Percentiles rank a stretch among this genome's conserved stretches.
These are phyloP conservation scores for Pristionchus arcanus DNA, from an alignment of 2,888 invertebrate genomes.

Conservation along the genomic window DNA sequence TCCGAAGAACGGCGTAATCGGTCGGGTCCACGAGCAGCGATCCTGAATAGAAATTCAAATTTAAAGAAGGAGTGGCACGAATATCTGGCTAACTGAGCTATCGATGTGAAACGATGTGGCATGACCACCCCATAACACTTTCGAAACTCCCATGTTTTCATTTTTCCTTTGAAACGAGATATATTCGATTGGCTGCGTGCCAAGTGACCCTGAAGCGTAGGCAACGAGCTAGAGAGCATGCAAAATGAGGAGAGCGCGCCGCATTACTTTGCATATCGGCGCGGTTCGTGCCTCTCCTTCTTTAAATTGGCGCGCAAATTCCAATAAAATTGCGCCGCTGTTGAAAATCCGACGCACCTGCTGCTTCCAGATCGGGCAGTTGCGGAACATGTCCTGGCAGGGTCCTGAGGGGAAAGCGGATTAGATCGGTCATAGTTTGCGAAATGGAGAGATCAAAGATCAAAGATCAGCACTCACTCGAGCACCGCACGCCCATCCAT, in stretches of 20 bases:
- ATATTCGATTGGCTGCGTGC: too few species aligned
- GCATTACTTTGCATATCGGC: too few species aligned
- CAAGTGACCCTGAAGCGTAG: too few species aligned
- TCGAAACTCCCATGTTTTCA: too few species aligned
- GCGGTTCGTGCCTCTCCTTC: too few species aligned
- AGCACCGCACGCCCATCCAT: slow-evolving; percentile 74
- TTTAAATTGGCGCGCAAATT: not conserved
- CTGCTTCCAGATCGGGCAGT: slow-evolving; percentile 74
- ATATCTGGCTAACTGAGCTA: too few species aligned
- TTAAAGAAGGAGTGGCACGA: too few species aligned
- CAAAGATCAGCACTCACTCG: slow-evolving; percentile 58
- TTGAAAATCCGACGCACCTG: slow-evolving; percentile 32
- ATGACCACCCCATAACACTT: too few species aligned
- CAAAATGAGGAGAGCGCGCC: too few species aligned
- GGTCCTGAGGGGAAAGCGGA: slow-evolving; percentile 67
- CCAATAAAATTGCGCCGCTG: not conserved
- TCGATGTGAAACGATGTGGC: too few species aligned
- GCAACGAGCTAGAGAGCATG: too few species aligned
- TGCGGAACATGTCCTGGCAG: slow-evolving; percentile 76
- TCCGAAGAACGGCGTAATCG: slow-evolving; percentile 74
- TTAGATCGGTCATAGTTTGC: not conserved
- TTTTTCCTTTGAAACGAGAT: too few species aligned
- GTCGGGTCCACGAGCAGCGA: slow-evolving; percentile 73
- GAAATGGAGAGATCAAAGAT: slow-evolving; percentile 42
- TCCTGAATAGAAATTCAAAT: slow-evolving; percentile 58